Percentiles rank a stretch among this genome's conserved stretches.
Evolutionary conservation across 2,797 vertebrate species (phyloP).

Genomic region (Vespertilio murinus): DNA sequence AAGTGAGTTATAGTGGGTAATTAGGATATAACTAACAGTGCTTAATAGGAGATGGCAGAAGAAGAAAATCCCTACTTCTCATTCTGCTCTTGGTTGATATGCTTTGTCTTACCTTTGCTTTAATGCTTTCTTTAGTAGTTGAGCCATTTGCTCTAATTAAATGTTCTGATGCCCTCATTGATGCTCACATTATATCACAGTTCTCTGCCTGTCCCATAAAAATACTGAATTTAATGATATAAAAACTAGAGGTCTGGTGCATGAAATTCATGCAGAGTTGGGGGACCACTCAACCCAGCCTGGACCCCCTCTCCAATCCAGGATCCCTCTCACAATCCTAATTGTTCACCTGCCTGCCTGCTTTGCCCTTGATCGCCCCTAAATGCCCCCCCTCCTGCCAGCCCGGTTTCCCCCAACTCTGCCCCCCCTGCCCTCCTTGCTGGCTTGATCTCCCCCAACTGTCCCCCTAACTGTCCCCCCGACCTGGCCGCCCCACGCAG

Average conservation of each 20-base stretch:
- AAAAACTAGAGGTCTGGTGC: neutral
- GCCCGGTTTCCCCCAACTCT: too few relatives aligned
- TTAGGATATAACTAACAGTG: neutral
- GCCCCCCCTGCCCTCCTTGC: too few relatives aligned
- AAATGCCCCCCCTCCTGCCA: too few relatives aligned
- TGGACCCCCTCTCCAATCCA: too few relatives aligned
- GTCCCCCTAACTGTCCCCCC: too few relatives aligned
- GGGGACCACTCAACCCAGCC: too few relatives aligned
- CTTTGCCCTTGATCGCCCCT: too few relatives aligned
- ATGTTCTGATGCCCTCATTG: neutral
- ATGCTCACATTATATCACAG: neutral
- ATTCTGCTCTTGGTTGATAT: neutral
- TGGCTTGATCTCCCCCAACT: too few relatives aligned
- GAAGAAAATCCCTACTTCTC: neutral
- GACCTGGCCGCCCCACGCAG: too few relatives aligned
- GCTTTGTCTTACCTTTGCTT: neutral
- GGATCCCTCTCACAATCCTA: too few relatives aligned
- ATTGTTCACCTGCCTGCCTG: too few relatives aligned
- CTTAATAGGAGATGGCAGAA: neutral
- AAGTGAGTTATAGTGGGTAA: neutral
- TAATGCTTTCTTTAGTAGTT: neutral
- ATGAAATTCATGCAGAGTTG: too few relatives aligned
- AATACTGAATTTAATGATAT: conserved; percentile 13
- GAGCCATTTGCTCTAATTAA: neutral
- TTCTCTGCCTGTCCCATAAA: neutral